phyloP scores from a whole-genome alignment of 2,888 invertebrate species.

The Catocala nupta region DNA sequence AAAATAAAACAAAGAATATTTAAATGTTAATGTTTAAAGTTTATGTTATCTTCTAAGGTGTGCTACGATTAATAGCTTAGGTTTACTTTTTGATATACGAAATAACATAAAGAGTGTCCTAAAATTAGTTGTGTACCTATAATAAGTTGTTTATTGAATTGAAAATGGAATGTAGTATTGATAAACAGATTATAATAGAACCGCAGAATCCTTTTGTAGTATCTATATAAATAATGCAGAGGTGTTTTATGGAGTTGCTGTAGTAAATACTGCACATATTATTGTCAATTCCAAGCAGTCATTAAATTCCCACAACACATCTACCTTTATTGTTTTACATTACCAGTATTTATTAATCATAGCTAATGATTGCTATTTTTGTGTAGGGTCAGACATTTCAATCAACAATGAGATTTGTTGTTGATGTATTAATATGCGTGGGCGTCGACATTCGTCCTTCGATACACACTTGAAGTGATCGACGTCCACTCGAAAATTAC shows the following conservation, averaged over 20 bases:
- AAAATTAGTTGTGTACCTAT: no score
- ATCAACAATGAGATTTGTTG: constrained; percentile 43
- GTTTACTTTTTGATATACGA: no score
- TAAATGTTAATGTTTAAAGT: no score
- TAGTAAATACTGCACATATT: constrained; percentile 19
- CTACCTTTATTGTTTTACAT: constrained; percentile 10
- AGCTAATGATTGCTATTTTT: constrained; percentile 34
- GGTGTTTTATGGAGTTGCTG: constrained; percentile 1
- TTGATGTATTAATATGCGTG: constrained; percentile 57
- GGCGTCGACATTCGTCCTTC: constrained; percentile 70
- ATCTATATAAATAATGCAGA: background rate
- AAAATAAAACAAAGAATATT: no score
- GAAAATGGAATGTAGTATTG: no score
- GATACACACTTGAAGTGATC: constrained; percentile 71
- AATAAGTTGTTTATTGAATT: background rate
- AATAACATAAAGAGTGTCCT: no score
- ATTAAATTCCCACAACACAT: constrained; percentile 18
- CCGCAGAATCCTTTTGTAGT: background rate
- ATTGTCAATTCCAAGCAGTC: constrained; percentile 14
- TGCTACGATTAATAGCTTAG: no score
- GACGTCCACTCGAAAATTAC: constrained; percentile 78
- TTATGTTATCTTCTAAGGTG: no score
- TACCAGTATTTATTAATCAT: constrained; percentile 15
- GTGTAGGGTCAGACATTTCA: constrained; percentile 41
- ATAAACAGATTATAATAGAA: background rate